Conservation (phyloP, 2,113 vertebrate species). For the Pseudorasbora parva region DNA sequence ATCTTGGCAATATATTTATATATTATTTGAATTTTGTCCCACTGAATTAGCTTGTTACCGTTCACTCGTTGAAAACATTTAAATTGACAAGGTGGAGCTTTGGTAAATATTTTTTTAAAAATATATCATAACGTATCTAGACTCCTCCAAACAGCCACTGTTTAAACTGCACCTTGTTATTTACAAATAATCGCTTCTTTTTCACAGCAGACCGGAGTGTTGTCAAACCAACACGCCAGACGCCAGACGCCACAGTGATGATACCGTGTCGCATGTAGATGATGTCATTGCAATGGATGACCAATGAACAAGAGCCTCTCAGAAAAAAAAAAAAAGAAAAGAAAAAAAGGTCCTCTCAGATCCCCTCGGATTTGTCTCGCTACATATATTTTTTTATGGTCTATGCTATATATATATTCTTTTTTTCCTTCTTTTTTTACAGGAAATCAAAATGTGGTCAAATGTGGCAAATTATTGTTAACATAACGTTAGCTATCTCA, state of each 20-base stretch:
- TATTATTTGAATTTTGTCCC: background rate
- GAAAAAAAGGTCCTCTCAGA: no score
- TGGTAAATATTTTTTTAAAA: background rate
- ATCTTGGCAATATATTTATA: background rate
- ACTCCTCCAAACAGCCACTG: background rate
- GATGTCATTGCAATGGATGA: background rate
- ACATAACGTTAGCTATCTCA: no score
- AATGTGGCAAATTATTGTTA: no score
- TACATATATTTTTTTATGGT: no score
- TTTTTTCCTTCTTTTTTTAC: no score
- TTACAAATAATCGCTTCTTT: background rate
- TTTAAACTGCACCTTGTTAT: background rate
- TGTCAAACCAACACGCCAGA: background rate
- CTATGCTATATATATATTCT: no score
- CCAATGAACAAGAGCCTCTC: background rate
- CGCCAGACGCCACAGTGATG: background rate
- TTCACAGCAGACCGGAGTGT: background rate
- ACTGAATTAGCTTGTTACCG: background rate
- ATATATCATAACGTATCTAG: background rate
- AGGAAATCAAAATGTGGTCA: no score
- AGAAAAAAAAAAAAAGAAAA: no score
- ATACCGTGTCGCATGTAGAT: background rate
- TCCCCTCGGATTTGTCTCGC: no score
- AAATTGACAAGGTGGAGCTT: background rate
- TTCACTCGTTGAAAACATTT: background rate